Base-by-base conservation (phyloP, 2,888 invertebrate species). In the Dysmachus trigonus region DNA sequence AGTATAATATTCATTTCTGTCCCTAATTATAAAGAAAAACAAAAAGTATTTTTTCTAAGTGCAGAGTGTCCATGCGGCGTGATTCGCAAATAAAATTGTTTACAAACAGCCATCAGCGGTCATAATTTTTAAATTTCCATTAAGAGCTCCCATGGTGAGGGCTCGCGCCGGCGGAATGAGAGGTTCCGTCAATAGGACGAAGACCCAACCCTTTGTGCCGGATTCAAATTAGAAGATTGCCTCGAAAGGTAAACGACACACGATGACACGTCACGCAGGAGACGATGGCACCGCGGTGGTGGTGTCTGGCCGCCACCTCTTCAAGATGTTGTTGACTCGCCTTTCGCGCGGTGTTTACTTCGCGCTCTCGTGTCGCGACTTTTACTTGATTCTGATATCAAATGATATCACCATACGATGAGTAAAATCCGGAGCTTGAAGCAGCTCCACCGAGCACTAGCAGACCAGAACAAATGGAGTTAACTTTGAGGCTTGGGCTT, bases 371-470 rank as follows among this genome's bases (percentile, higher is more conserved):
- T n/a, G 73, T 73, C 73, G 62, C 62, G 62, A 27, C 62, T 62
- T 62, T 8, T 62, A 73, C 13, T 73, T 73, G 15, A 10, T 73
- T 15, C 30, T 72, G 73, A 22, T n/a, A n/a, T 10, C 33, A 73
- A 30, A 73, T 73, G 73, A 73, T 73, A 73, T 73, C 73, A 73
- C 73, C 33, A 73, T 33, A 8, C 35, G 73, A 73, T 73, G 73
- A 73, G 73, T 18, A 73, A 10, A 73, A 73, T n/a, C 31, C 31
- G 22, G 18, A 73, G 73, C 73, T 31, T 73, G 33, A 33, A 15
- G 73, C 33, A 72, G 72, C 72, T 5, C 47, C 72, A 15, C 3
- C 38, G 38, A 31, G 27, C 72, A 73, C 73, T n/a, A 35, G n/a
- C 33, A 35, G n/a, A 33, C n/a, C 13, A 18, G 71, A 31, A 8